Evolutionary conservation across 2,888 invertebrate genomes (phyloP), one percentile per base, ranked within the genome.

Genomic region (Epsilonema sp.): DNA sequence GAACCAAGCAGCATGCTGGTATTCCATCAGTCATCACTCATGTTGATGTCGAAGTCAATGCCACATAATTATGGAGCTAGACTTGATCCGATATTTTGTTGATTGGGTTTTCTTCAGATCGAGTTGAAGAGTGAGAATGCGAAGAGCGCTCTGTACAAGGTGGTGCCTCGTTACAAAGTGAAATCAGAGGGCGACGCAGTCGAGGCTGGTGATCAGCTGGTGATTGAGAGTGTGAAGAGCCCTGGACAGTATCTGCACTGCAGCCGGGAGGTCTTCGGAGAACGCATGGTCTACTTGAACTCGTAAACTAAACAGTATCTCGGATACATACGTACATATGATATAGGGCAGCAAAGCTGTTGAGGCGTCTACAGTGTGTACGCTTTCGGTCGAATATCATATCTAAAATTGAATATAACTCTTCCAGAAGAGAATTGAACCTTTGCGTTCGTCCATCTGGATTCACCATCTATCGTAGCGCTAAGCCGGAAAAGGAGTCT

Each of bases 131-230:
- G 58, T 40, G 64, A 62, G 55, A 61, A 63, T 54, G 60, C 62
- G 39, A 65, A 65, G 49, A 60, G 62, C 49, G 60, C 61, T 4
- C 60, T 61, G 52, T 65, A 63, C 54, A 52, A 57, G 47, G 60
- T 66, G 47, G 63, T 65, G 63, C 65, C 65, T 2, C 52, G 65
- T 2, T 66, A 64, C 55, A 66, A 66, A 53, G 65, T 66, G 52
- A 66, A 66, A 52, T 57, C 64, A 3, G 65, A 66, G 49, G 65
- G 65, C 46, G 65, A 65, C 49, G 56, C 64, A 55, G 67, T 46
- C 2, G 65, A 24, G 61, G 65, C n/a, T 52, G 65, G 51, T 64
- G 65, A 52, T n/a, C n/a, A n/a, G n/a, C n/a, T n/a, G n/a, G n/a
- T n/a, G n/a, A n/a, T n/a, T n/a, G n/a, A n/a, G n/a, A 64, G 64